Percentiles rank a stretch among this genome's conserved stretches.
phyloP scores from a whole-genome alignment of 2,113 vertebrate species.

The Camelus dromedarius region DNA sequence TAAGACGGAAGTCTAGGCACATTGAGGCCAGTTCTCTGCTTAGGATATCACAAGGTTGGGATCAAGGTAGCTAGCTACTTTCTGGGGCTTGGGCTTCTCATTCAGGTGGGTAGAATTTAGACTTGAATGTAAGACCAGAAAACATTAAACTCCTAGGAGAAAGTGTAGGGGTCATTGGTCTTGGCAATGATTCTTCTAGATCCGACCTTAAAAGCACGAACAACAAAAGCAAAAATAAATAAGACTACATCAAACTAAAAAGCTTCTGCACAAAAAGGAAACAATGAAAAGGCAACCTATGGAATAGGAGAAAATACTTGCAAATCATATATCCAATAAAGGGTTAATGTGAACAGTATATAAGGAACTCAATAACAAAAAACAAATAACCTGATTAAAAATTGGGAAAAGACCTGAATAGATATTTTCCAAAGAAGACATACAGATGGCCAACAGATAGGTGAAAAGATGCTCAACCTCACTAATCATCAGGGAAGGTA shows the following conservation, averaged over 20 bases:
- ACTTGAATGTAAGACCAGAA: neutral
- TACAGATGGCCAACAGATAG: neutral
- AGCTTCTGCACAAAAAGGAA: neutral
- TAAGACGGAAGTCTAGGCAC: neutral
- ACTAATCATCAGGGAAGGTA: neutral
- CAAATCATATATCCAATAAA: neutral
- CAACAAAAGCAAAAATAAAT: conserved; percentile 9
- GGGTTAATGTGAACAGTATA: neutral
- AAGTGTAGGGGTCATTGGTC: neutral
- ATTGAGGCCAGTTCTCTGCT: neutral
- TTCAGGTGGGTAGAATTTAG: neutral
- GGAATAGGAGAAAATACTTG: neutral
- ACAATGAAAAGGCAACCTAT: neutral
- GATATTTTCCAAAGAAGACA: neutral
- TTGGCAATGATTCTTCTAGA: neutral
- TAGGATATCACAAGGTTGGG: neutral
- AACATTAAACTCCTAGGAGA: neutral
- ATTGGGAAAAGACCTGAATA: neutral
- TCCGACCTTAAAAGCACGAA: neutral
- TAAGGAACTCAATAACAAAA: neutral
- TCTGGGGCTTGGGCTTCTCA: neutral
- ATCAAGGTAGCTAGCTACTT: neutral
- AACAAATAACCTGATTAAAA: neutral
- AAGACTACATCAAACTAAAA: neutral
- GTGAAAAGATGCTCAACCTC: neutral